A percentile compares a stretch with the other conserved stretches of the same genome.
phyloP scores from a whole-genome alignment of 1,140 invertebrate genomes.

The Odontomachus brunneus region DNA sequence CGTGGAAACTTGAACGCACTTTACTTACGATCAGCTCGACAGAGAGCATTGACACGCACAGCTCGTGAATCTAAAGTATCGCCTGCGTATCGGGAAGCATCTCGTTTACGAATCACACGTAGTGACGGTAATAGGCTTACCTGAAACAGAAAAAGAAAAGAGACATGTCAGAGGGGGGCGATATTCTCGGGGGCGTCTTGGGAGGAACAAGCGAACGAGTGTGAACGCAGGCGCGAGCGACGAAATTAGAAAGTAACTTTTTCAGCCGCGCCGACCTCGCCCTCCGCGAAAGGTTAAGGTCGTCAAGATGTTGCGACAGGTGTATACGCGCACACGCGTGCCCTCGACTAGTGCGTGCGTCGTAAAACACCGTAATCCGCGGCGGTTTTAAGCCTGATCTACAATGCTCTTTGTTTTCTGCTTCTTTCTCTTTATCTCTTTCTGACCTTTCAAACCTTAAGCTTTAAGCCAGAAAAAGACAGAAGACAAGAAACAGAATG shows the following conservation, averaged over 20 bases:
- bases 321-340: conserved; percentile 3
- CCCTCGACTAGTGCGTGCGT: conserved; percentile 22
- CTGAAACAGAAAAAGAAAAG: conserved; percentile 74
- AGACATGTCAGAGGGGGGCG: background rate
- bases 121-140: too few species aligned
- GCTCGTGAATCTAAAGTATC: conserved; percentile 28
- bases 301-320: conserved; percentile 71
- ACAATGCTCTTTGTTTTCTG: too few species aligned
- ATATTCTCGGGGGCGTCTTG: too few species aligned
- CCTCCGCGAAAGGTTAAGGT: conserved; percentile 79
- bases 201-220: too few species aligned
- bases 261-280: conserved; percentile 53
- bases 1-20: background rate
- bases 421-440: too few species aligned
- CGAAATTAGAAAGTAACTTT: conserved; percentile 72
- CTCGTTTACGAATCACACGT: conserved; percentile 38
- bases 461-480: too few species aligned
- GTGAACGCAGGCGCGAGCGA: background rate
- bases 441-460: too few species aligned
- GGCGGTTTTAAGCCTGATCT: conserved; percentile 24
- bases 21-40: conserved; percentile 62
- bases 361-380: conserved; percentile 31
- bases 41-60: conserved; percentile 3
- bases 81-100: conserved; percentile 39
- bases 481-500: too few species aligned